phyloP scores from a whole-genome alignment of 2,113 vertebrate genomes.

The Sturnus vulgaris region DNA sequence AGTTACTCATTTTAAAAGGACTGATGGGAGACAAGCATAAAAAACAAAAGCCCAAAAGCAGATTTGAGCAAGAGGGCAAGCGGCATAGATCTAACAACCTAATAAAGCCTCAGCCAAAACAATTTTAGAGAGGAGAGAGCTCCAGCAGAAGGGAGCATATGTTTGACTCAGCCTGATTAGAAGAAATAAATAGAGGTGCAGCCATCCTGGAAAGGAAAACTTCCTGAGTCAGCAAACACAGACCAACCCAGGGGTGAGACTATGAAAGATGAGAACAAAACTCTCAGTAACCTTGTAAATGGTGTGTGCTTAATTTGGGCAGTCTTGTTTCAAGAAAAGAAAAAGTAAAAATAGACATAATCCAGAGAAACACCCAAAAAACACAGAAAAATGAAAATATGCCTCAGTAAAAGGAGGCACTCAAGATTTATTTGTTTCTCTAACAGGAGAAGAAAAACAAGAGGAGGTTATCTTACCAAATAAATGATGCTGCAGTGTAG shows the following conservation, averaged over 20 bases:
- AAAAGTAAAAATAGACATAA: not conserved
- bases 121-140: constrained; percentile 39
- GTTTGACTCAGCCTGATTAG: constrained; percentile 54
- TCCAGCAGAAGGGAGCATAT: not conserved
- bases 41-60: constrained; percentile 71
- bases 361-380: not conserved
- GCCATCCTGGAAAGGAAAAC: constrained; percentile 4
- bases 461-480: not conserved
- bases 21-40: constrained; percentile 70
- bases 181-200: constrained; percentile 63
- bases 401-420: not conserved
- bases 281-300: not conserved
- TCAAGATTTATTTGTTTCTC: not conserved
- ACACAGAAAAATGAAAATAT: not conserved
- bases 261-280: not conserved
- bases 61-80: constrained; percentile 60
- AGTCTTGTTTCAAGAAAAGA: not conserved
- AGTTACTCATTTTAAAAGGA: constrained; percentile 66
- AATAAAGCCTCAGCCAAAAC: constrained; percentile 66
- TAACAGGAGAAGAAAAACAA: not conserved
- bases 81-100: constrained; percentile 60
- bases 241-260: not conserved
- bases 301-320: not conserved
- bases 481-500: not conserved
- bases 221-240: not conserved